Evolutionary conservation across 2,797 vertebrate species (phyloP).

Genomic region (Paedocypris micromegethes): DNA sequence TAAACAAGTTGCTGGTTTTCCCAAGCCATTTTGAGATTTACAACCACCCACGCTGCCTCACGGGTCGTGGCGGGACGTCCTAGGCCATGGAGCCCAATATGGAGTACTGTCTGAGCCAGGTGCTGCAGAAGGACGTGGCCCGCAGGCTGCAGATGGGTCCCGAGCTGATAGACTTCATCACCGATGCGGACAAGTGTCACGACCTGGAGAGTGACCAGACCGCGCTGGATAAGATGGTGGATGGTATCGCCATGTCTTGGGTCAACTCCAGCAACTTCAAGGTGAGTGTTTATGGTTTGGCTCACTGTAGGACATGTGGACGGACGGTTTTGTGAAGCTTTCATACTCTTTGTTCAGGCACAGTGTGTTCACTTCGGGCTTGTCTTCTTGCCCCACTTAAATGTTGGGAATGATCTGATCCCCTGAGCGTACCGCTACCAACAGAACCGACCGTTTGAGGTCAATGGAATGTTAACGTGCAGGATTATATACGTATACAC

Average conservation of each 20-base stretch:
- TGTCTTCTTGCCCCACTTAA: constrained; percentile 10
- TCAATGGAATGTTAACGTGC: constrained; percentile 15
- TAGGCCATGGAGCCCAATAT: constrained; percentile 83
- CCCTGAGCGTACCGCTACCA: constrained; percentile 1
- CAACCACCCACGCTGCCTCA: constrained; percentile 35
- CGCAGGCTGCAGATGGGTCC: constrained; percentile 92
- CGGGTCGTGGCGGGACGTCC: constrained; percentile 38
- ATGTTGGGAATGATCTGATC: constrained; percentile 23
- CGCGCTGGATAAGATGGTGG: constrained; percentile 92
- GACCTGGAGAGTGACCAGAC: constrained; percentile 97
- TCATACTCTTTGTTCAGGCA: constrained; percentile 23
- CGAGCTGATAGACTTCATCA: constrained; percentile 89
- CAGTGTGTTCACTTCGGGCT: too few relatives aligned
- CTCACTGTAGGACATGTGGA: too few relatives aligned
- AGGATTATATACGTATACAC: constrained; percentile 1
- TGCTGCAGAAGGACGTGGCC: constrained; percentile 94
- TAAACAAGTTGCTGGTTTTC: constrained; percentile 54
- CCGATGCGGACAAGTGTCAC: constrained; percentile 86
- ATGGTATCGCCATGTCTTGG: constrained; percentile 91
- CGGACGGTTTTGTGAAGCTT: not conserved
- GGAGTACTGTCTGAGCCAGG: constrained; percentile 88
- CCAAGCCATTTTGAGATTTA: constrained; percentile 53
- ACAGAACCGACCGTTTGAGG: constrained; percentile 27
- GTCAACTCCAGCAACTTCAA: constrained; percentile 99
- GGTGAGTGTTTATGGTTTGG: constrained; percentile 66